Percentiles rank a stretch among this genome's conserved stretches.
phyloP scores from a whole-genome alignment of 2,797 vertebrate species.

The Galago senegalensis region DNA sequence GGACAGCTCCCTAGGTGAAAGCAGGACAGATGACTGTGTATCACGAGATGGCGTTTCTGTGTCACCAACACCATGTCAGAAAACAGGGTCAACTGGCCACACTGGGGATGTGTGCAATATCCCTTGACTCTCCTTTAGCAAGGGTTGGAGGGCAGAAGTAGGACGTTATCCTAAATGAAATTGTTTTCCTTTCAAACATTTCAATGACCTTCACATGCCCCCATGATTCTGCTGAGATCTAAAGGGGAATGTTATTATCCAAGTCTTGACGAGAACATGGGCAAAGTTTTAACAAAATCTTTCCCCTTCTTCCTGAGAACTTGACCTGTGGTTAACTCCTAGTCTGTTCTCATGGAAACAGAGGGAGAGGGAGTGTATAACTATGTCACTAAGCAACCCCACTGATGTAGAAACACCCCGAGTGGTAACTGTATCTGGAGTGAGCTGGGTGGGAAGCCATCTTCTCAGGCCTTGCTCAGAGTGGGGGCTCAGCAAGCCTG shows the following conservation, averaged over 20 bases:
- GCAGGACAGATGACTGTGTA: neutral
- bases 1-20: neutral
- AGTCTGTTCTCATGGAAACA: neutral
- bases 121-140: neutral
- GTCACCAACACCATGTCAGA: neutral
- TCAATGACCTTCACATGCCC: neutral
- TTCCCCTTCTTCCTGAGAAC: neutral
- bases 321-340: neutral
- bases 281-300: neutral
- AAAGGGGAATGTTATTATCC: neutral
- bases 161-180: neutral
- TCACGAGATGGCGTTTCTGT: neutral
- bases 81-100: neutral
- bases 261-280: neutral
- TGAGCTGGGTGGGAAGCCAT: neutral
- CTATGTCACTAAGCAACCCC: no score
- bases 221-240: neutral
- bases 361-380: neutral
- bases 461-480: no score
- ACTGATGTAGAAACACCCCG: neutral
- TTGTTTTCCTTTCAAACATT: neutral
- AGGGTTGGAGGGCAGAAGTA: neutral
- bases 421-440: neutral
- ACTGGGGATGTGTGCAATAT: rapidly evolving
- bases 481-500: rapidly evolving